Evolutionary conservation across 2,797 vertebrate genomes (phyloP).

Genomic region (Enteromius trimaculatus): DNA sequence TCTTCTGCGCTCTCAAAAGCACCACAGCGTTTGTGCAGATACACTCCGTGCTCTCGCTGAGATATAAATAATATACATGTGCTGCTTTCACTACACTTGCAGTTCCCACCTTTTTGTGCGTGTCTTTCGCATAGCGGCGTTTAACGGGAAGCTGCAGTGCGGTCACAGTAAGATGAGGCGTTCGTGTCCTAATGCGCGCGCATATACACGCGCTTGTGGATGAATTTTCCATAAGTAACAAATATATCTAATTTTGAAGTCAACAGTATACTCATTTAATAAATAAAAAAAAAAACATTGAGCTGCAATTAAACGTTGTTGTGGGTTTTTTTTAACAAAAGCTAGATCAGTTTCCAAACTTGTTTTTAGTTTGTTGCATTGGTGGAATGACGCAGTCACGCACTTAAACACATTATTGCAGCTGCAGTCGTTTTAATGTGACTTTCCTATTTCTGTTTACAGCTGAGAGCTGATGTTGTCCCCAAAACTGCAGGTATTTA

Average conservation of each 20-base stretch:
- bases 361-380: background rate
- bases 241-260: too few relatives aligned
- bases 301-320: too few relatives aligned
- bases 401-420: background rate
- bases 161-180: background rate
- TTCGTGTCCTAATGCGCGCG: too few relatives aligned
- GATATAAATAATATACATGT: too few relatives aligned
- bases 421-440: background rate
- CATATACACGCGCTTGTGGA: too few relatives aligned
- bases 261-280: too few relatives aligned
- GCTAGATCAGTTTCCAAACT: too few relatives aligned
- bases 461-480: constrained; percentile 87
- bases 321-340: too few relatives aligned
- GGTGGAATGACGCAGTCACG: background rate
- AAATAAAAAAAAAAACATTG: too few relatives aligned
- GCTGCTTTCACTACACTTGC: background rate
- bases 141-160: background rate
- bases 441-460: constrained; percentile 49
- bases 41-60: too few relatives aligned
- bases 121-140: background rate
- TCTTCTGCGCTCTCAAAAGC: background rate
- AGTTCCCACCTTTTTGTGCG: background rate
- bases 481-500: constrained; percentile 87
- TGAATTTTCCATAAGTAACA: background rate
- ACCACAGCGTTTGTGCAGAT: background rate